Base-by-base conservation (phyloP, 1,140 invertebrate genomes). In the Aphelinus atriplicis region DNA sequence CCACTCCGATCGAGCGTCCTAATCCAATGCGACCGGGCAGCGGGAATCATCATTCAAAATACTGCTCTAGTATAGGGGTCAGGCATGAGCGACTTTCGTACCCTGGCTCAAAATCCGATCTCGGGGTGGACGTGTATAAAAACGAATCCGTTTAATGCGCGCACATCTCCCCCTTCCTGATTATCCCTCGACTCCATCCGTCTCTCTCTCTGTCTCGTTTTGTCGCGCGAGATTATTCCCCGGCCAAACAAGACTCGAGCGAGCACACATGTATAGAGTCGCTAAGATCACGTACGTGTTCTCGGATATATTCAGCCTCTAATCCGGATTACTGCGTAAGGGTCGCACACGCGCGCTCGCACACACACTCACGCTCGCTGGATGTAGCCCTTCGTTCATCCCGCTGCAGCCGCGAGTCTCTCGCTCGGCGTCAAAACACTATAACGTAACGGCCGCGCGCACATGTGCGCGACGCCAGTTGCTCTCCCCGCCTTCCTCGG, bases 261-360 rank as follows among this genome's bases (percentile, higher is more conserved):
- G 4, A 53, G 4, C 4, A 9, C 51, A 53, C 9, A 53, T 53
- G 9, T 53, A 53, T 4, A 6, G 9, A 6, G 9, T 53, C 4
- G 51, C 51, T 6, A 53, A 53, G 51, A 26, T 56, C 43, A 7
- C 55, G 55, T 73, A 60, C 63, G 71, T 73, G 71, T 66, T 58
- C 56, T 2, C 53, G 43, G 7, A 70, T 65, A 71, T 66, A 85
- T 86, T 84, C 78, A 79, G 79, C 62, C 81, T 81, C 83, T 85
- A 87, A 86, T 87, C 86, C 86, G 86, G 86, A 87, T 87, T 87
- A 87, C 84, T 82, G 81, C 76, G 80, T 82, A 84, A 86, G 86
- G 86, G 84, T 87, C 84, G 86, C 82, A 85, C 26, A 26, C 26
- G 26, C 26, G 26, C 26, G 26, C 26, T 26, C 26, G 26, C 26